These are phyloP conservation scores for Pachyramphus minor DNA, from an alignment of 2,113 vertebrate genomes.

Conservation along the genomic window DNA sequence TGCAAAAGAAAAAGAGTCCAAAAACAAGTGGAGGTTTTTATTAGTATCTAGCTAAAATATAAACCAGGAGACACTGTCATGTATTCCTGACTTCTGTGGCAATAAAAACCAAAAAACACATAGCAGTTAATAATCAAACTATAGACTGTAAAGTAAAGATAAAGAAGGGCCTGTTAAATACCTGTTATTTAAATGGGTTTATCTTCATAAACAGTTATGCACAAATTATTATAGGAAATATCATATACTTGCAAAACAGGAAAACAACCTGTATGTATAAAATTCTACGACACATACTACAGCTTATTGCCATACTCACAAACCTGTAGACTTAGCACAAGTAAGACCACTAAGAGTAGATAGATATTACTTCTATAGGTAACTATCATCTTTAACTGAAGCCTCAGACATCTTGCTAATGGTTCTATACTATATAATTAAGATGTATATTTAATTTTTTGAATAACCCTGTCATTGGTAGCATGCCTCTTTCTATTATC, in stretches of 20 bases:
- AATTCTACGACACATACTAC: neutral
- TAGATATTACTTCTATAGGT: neutral
- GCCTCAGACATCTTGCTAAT: neutral
- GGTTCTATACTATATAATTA: neutral
- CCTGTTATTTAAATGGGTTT: neutral
- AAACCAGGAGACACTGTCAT: neutral
- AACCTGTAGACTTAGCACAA: neutral
- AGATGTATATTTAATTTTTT: neutral
- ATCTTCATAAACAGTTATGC: neutral
- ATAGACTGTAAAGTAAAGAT: neutral
- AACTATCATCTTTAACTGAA: neutral
- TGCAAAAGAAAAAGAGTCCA: neutral
- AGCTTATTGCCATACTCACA: neutral
- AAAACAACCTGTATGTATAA: neutral
- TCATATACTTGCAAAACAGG: neutral
- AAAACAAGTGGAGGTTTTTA: neutral
- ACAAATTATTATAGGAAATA: neutral
- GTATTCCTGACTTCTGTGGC: neutral
- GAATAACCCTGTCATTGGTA: neutral
- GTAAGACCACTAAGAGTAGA: neutral
- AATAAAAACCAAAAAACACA: neutral
- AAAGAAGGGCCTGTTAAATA: neutral
- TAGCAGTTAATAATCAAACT: neutral
- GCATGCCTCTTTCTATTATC: neutral
- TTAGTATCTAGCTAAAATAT: neutral